Evolutionary conservation across 2,113 vertebrate species (phyloP).

Genomic region (Asarcornis scutulata): DNA sequence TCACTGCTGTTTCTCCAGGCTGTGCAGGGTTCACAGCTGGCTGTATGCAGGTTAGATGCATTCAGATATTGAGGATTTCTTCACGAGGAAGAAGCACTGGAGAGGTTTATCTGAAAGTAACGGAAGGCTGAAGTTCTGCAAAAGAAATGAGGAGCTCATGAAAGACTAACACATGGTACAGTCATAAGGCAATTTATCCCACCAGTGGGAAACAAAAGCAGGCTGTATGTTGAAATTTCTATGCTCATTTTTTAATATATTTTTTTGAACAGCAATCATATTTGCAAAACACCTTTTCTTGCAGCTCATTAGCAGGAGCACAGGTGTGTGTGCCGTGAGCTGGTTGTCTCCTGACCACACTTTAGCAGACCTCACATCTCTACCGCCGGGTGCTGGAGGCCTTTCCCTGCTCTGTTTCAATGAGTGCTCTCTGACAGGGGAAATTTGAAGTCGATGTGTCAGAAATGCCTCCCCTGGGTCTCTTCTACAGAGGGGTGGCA

Average conservation of each 20-base stretch:
- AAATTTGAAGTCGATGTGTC: neutral
- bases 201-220: neutral
- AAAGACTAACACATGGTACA: neutral
- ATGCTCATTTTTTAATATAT: neutral
- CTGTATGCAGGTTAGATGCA: neutral
- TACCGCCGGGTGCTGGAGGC: neutral
- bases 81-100: neutral
- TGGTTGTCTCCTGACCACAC: neutral
- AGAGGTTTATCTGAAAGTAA: neutral
- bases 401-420: neutral
- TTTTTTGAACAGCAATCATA: neutral
- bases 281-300: neutral
- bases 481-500: neutral
- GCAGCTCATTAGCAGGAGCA: neutral
- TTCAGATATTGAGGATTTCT: neutral
- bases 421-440: neutral
- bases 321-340: fast-evolving
- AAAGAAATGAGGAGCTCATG: neutral
- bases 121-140: neutral
- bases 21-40: neutral
- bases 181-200: neutral
- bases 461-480: neutral
- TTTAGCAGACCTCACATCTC: neutral
- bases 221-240: neutral
- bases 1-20: neutral